Percentiles rank a stretch among this genome's conserved stretches.
Conservation (phyloP, 2,113 vertebrate genomes). For the Megalops atlanticus region DNA sequence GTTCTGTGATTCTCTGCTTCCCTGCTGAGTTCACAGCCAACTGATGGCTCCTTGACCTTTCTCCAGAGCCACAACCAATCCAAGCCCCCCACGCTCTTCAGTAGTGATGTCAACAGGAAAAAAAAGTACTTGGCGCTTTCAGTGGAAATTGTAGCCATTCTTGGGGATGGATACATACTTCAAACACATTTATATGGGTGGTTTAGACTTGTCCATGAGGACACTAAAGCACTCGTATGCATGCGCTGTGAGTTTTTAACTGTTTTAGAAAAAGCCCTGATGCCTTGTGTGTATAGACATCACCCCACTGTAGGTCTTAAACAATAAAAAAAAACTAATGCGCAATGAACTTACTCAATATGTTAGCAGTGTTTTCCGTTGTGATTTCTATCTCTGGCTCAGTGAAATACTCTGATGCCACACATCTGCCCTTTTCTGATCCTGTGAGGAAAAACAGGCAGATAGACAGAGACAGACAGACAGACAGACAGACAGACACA, state of each 20-base stretch:
- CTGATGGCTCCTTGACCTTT: not conserved
- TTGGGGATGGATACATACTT: not conserved
- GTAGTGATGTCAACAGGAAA: not conserved
- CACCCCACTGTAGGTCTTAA: not conserved
- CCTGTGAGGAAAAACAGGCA: slow-evolving; percentile 60
- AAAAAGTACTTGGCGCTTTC: not conserved
- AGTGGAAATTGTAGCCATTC: not conserved
- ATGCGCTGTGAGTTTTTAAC: not conserved
- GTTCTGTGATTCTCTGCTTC: not conserved
- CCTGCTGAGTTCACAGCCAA: not conserved
- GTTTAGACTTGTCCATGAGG: not conserved
- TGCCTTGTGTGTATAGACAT: not conserved
- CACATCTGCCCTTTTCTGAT: slow-evolving; percentile 84
- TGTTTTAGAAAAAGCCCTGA: not conserved
- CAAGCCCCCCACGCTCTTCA: not conserved
- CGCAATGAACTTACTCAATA: slow-evolving; percentile 77
- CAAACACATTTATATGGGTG: not conserved
- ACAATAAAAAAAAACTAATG: not conserved
- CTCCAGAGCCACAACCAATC: not conserved
- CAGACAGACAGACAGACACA: not conserved
- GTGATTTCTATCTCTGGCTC: slow-evolving; percentile 87
- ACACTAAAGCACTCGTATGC: not conserved
- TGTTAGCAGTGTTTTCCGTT: slow-evolving; percentile 89
- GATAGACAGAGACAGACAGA: not conserved
- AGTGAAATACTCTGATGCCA: slow-evolving; percentile 86